phyloP scores from a whole-genome alignment of 2,113 vertebrate genomes.

The Vulpes ferrilata region DNA sequence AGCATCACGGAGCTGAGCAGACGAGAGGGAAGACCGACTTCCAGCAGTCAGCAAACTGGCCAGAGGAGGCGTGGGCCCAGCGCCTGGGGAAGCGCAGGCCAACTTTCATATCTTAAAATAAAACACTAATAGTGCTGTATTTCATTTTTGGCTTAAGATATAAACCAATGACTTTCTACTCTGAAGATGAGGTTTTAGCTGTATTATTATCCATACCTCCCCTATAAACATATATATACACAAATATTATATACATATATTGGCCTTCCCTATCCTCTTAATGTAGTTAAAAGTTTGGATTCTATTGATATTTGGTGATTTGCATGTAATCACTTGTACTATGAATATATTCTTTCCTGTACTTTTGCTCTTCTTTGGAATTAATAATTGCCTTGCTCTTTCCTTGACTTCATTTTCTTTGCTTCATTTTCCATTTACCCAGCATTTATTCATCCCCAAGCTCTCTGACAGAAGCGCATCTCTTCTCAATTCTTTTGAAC shows the following conservation, averaged over 20 bases:
- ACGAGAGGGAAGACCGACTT: not conserved
- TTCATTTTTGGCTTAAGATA: not conserved
- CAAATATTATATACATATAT: not conserved
- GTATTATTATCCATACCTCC: not conserved
- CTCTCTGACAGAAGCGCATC: not conserved
- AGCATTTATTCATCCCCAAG: not conserved
- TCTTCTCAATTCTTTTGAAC: not conserved
- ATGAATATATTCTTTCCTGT: not conserved
- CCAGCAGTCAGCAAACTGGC: too few species aligned
- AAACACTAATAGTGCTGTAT: not conserved
- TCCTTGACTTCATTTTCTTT: not conserved
- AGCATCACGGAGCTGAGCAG: not conserved
- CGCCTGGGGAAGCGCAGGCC: too few species aligned
- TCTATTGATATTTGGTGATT: not conserved
- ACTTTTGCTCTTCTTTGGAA: not conserved
- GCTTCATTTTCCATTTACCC: not conserved
- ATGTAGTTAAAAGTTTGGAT: not conserved
- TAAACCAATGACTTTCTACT: not conserved
- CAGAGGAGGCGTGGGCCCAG: too few species aligned
- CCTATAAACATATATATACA: not conserved
- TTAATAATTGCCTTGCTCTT: not conserved
- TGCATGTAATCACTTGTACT: not conserved
- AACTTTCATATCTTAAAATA: not conserved
- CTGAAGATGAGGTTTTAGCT: not conserved
- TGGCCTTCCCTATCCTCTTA: not conserved